Percentiles rank a stretch among this genome's conserved stretches.
Evolutionary conservation across 2,113 vertebrate species (phyloP).

Genomic region (Myiagra hebetior): DNA sequence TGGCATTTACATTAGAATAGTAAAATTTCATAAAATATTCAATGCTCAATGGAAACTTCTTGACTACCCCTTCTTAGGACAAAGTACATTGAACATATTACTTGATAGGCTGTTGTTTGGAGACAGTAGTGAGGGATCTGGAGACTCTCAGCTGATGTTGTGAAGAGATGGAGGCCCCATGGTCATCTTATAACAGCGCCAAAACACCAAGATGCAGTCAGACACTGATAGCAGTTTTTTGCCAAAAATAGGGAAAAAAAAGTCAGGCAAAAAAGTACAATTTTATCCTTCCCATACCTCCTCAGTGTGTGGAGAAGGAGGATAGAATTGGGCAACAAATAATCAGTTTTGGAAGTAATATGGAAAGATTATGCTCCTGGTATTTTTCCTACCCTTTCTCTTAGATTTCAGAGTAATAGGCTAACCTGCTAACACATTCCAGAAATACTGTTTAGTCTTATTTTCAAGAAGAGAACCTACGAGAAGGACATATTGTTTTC

Average conservation of each 20-base stretch:
- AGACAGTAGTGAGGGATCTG: background rate
- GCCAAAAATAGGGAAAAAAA: background rate
- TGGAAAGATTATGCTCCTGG: background rate
- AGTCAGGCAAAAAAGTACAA: background rate
- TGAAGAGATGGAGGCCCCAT: background rate
- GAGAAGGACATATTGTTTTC: background rate
- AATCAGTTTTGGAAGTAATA: background rate
- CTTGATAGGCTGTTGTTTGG: background rate
- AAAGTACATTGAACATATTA: too few relatives aligned
- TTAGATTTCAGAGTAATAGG: background rate
- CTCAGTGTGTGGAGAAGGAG: fast-evolving
- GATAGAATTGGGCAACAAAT: background rate
- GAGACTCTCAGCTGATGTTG: background rate
- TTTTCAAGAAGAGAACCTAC: background rate
- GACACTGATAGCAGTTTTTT: background rate
- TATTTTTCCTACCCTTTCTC: background rate
- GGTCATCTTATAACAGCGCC: background rate
- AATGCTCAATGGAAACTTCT: background rate
- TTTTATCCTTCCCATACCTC: background rate
- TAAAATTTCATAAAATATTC: background rate
- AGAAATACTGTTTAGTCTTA: background rate
- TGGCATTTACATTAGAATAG: background rate
- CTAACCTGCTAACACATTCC: background rate
- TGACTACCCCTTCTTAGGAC: fast-evolving
- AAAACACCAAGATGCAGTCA: background rate